Evolutionary conservation across 2,888 invertebrate genomes (phyloP), one percentile per base, ranked within the genome.

Genomic region (Melinaea menophilus): DNA sequence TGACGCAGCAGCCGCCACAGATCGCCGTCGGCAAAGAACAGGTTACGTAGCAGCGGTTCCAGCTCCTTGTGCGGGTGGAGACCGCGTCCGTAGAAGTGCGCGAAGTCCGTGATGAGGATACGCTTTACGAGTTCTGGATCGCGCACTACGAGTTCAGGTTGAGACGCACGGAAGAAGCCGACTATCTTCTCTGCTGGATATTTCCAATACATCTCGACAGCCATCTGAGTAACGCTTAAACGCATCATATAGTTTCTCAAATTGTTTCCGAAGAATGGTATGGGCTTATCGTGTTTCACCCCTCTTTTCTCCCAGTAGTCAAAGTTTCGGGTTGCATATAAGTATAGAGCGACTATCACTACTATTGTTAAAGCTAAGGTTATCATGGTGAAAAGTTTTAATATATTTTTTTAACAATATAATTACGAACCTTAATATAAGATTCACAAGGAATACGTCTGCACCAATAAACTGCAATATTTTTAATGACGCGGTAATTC

Each of bases 101-200:
- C 66, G 45, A 86, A 86, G 59, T 88, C 85, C 2, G 75, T 70
- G 59, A 59, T 81, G n/a, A 88, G 63, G 56, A 88, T 79, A 12
- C 69, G 63, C 59, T 73, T 80, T 0, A 73, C 77, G 33, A 88
- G 70, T 2, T 85, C 82, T 2, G 80, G 75, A 64, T 88, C 87
- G 34, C 81, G 75, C 11, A 88, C 70, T 4, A 87, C 66, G 9
- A 88, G 71, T 54, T 79, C 81, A 2, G 88, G 86, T 0, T 73
- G 69, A 11, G 66, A 22, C 22, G 22, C 22, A 22, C 22, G 22
- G 22, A 22, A 22, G 22, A 22, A 22, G 22, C 22, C 22, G 22
- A 22, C 22, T 22, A 22, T 22, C 22, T 22, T 22, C 22, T 22
- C 22, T 22, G 22, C 22, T 22, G 22, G 22, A 22, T 22, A 22